These are phyloP conservation scores for Cyclina sinensis DNA, from an alignment of 1,140 invertebrate species.

Conservation along the genomic window DNA sequence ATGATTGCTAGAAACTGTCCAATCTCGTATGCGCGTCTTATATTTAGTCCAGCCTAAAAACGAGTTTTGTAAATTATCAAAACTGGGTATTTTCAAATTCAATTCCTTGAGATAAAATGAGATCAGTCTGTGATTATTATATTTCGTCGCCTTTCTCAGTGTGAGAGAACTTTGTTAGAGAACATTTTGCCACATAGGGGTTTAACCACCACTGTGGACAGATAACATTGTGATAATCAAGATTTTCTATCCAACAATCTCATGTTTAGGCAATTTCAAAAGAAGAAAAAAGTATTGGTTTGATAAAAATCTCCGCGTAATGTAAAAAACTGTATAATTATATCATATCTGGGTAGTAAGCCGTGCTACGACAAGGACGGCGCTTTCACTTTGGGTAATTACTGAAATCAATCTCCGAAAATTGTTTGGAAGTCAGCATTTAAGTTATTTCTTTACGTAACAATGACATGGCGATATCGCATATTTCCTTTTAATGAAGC, in stretches of 20 bases:
- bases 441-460: not conserved
- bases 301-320: not conserved
- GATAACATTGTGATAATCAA: slow-evolving; percentile 37
- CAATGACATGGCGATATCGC: slow-evolving; percentile 25
- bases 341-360: not conserved
- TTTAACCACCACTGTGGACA: not conserved
- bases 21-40: too few species aligned
- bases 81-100: too few species aligned
- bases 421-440: slow-evolving; percentile 12
- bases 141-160: not conserved
- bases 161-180: not conserved
- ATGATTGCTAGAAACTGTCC: too few species aligned
- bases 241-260: not conserved
- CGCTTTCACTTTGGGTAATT: slow-evolving; percentile 29
- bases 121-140: too few species aligned
- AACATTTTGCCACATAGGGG: not conserved
- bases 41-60: too few species aligned
- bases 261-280: not conserved
- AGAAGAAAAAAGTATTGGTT: not conserved
- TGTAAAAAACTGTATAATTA: slow-evolving; percentile 18
- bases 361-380: not conserved
- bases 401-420: slow-evolving; percentile 2
- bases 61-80: too few species aligned
- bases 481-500: slow-evolving; percentile 4
- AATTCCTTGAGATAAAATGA: too few species aligned